A percentile compares a stretch with the other conserved stretches of the same genome.
phyloP scores from a whole-genome alignment of 2,797 vertebrate genomes.

The Xenentodon cancila region DNA sequence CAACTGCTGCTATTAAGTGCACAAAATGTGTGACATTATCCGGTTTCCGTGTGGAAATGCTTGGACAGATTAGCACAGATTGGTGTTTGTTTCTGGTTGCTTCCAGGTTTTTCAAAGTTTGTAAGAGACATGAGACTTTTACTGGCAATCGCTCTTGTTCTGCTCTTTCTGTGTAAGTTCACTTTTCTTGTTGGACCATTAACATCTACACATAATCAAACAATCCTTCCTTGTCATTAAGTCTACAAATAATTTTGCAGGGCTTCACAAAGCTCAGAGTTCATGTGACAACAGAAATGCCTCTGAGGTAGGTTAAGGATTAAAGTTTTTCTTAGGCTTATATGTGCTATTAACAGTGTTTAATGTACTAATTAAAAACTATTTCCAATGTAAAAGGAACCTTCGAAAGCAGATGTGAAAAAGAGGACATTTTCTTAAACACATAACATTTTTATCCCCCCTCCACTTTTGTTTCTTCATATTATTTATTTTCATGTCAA shows the following conservation, averaged over 20 bases:
- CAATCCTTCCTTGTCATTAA: not conserved
- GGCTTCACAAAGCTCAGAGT: conserved; percentile 56
- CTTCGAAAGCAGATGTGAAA: too few relatives aligned
- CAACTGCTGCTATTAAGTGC: not conserved
- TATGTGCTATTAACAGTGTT: too few relatives aligned
- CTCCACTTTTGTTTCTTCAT: too few relatives aligned
- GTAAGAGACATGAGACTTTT: conserved; percentile 59
- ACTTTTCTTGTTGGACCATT: conserved; percentile 7
- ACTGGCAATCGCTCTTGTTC: conserved; percentile 48
- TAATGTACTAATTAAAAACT: too few relatives aligned
- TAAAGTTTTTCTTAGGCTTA: not conserved
- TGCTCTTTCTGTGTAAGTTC: conserved; percentile 73
- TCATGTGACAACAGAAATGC: conserved; percentile 26
- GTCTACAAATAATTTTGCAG: conserved; percentile 42
- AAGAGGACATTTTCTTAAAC: too few relatives aligned
- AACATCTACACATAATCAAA: not conserved
- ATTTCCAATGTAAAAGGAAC: too few relatives aligned
- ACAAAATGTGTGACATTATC: not conserved
- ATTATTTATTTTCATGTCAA: too few relatives aligned
- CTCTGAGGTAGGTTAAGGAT: conserved; percentile 54
- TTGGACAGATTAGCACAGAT: conserved; percentile 13
- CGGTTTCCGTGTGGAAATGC: not conserved
- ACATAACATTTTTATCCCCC: too few relatives aligned
- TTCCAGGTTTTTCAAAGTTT: conserved; percentile 12
- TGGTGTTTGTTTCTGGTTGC: conserved; percentile 16